phyloP scores from a whole-genome alignment of 2,113 vertebrate genomes.

The Nesogale talazaci region DNA sequence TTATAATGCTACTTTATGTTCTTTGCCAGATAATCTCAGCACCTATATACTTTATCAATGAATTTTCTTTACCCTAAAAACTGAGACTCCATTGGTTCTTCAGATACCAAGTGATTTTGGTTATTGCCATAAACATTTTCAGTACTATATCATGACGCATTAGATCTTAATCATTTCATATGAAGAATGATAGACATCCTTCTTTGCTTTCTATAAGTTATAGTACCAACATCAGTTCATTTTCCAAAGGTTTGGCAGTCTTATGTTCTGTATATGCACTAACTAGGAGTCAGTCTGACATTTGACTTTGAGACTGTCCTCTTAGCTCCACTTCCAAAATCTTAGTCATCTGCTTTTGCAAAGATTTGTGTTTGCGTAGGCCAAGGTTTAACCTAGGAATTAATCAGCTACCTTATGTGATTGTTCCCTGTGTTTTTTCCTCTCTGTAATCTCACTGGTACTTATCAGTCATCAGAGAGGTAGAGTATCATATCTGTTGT shows the following conservation, averaged over 20 bases:
- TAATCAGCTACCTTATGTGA: conserved; percentile 11
- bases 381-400: background rate
- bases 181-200: background rate
- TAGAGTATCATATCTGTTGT: too few species aligned
- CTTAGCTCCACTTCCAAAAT: background rate
- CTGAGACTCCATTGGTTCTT: background rate
- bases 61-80: background rate
- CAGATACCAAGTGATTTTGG: background rate
- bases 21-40: background rate
- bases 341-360: background rate
- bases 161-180: background rate
- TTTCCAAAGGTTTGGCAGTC: background rate
- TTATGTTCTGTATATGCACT: background rate
- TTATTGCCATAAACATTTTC: background rate
- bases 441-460: background rate
- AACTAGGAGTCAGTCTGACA: background rate
- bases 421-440: background rate
- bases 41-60: background rate
- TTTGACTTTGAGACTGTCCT: background rate
- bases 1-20: background rate
- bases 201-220: background rate
- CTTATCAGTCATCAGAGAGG: background rate
- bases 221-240: background rate
- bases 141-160: background rate
- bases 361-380: background rate